Conservation (phyloP, 2,888 invertebrate genomes). For the Phengaris alcon region DNA sequence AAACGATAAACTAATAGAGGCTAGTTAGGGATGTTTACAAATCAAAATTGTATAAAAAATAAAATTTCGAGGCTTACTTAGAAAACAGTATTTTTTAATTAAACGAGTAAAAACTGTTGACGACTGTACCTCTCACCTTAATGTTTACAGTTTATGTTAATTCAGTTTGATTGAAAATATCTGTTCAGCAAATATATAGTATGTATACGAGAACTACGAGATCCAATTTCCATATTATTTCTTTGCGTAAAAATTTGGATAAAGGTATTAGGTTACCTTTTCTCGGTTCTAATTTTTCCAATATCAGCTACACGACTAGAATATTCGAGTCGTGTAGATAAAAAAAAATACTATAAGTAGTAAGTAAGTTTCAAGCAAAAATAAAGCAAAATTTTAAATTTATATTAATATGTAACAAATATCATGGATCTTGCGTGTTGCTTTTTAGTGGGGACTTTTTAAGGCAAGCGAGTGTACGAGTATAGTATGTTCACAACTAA, state of each 20-base stretch:
- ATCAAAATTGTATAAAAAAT: too few species aligned
- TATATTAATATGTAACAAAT: too few species aligned
- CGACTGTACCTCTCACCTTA: not conserved
- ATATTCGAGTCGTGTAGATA: not conserved
- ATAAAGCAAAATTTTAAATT: not conserved
- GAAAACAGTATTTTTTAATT: too few species aligned
- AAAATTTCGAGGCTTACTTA: too few species aligned
- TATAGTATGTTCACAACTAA: too few species aligned
- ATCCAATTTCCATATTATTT: not conserved
- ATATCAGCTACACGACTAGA: not conserved
- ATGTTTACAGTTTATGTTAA: not conserved
- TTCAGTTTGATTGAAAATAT: constrained; percentile 3
- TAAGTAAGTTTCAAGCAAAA: not conserved
- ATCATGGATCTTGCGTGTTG: too few species aligned
- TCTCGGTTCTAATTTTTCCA: not conserved
- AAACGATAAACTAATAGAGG: too few species aligned
- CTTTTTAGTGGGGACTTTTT: too few species aligned
- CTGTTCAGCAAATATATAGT: not conserved
- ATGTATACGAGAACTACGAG: too few species aligned
- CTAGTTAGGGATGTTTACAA: too few species aligned
- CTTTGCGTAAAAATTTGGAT: not conserved
- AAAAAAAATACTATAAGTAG: too few species aligned
- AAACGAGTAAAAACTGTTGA: not conserved
- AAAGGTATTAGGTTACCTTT: not conserved
- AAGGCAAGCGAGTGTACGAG: too few species aligned